Evolutionary conservation across 2,113 vertebrate genomes (phyloP).

Genomic region (Nyctibius bracteatus): DNA sequence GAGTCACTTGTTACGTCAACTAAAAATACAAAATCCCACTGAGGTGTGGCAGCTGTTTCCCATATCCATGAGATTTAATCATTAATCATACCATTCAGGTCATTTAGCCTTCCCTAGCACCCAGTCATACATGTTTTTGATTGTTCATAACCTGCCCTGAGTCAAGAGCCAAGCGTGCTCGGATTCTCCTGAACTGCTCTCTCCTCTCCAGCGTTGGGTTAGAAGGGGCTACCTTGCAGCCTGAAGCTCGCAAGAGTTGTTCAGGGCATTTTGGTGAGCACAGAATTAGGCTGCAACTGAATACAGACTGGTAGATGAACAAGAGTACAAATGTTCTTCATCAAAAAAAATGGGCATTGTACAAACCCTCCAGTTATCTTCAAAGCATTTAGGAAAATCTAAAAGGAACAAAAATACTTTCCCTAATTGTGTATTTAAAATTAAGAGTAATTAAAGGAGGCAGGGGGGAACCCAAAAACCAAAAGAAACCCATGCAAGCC

Average conservation of each 20-base stretch:
- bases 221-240: background rate
- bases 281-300: background rate
- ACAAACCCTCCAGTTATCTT: background rate
- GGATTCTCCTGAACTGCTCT: background rate
- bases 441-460: background rate
- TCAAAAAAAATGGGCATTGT: background rate
- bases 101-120: background rate
- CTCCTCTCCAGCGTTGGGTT: background rate
- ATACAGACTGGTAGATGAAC: background rate
- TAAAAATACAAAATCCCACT: background rate
- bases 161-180: background rate
- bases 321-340: background rate
- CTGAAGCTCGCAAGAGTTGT: background rate
- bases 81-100: background rate
- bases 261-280: background rate
- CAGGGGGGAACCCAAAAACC: accelerated
- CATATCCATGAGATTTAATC: background rate
- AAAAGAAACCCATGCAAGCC: background rate
- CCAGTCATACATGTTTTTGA: background rate
- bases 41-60: background rate
- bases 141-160: background rate
- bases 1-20: background rate
- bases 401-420: background rate
- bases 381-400: background rate
- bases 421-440: background rate